Evolutionary conservation across 2,888 invertebrate genomes (phyloP).

Genomic region (Drosophila pegasa): DNA sequence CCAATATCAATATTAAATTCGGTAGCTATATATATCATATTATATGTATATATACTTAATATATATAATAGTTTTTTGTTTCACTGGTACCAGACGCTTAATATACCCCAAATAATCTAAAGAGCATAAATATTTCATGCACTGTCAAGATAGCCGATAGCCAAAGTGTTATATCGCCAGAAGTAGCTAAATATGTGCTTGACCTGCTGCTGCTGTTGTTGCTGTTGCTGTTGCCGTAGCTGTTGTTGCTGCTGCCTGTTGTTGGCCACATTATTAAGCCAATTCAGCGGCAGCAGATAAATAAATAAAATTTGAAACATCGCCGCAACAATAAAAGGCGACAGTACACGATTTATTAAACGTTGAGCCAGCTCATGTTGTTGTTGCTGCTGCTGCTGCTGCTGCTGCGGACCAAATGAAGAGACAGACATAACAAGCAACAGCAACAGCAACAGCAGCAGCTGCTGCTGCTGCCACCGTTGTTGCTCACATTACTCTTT

Average conservation of each 20-base stretch:
- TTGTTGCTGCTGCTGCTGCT: conserved; percentile 32
- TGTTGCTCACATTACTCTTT: conserved; percentile 81
- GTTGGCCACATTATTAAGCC: conserved; percentile 80
- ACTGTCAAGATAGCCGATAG: conserved; percentile 77
- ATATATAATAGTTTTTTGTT: neutral
- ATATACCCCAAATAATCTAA: conserved; percentile 25
- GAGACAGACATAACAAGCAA: conserved; percentile 60
- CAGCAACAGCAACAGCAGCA: conserved; percentile 50
- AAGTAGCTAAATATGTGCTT: conserved; percentile 78
- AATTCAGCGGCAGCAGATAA: conserved; percentile 81
- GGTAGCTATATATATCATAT: conserved; percentile 7
- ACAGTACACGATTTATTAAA: conserved; percentile 81
- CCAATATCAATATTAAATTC: conserved; percentile 7
- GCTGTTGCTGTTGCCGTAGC: conserved; percentile 24
- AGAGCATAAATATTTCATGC: conserved; percentile 70
- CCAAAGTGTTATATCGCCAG: conserved; percentile 77
- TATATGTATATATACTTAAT: neutral
- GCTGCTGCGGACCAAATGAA: conserved; percentile 62
- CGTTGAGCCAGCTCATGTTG: conserved; percentile 59
- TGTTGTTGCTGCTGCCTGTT: conserved; percentile 30
- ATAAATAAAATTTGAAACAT: conserved; percentile 81
- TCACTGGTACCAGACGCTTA: neutral
- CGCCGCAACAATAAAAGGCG: conserved; percentile 81
- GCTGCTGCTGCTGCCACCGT: conserved; percentile 77
- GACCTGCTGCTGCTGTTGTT: conserved; percentile 63